Evolutionary conservation across 2,888 invertebrate species (phyloP).

Genomic region (Cenopis cana): DNA sequence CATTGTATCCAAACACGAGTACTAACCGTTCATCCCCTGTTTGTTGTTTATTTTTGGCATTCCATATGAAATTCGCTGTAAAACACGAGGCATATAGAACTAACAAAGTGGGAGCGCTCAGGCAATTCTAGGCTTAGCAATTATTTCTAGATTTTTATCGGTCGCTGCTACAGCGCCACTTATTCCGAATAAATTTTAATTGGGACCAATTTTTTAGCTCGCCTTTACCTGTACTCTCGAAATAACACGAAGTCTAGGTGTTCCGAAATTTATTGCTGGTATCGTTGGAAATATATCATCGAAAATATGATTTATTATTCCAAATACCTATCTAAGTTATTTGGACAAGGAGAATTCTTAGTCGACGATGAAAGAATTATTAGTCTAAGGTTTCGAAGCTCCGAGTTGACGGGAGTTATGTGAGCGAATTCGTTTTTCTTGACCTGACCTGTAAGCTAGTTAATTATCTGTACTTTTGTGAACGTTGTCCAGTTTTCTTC

Average conservation of each 20-base stretch:
- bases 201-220: conserved; percentile 69
- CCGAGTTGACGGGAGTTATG: conserved; percentile 29
- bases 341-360: conserved; percentile 25
- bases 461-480: too few species aligned
- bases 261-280: conserved; percentile 35
- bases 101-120: conserved; percentile 47
- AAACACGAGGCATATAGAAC: conserved; percentile 52
- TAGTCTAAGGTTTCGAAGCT: conserved; percentile 22
- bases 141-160: conserved; percentile 61
- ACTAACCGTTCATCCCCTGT: conserved; percentile 12
- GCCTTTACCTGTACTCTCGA: conserved; percentile 39
- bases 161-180: conserved; percentile 56
- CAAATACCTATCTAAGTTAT: conserved; percentile 34
- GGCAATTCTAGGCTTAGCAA: conserved; percentile 56
- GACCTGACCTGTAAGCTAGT: background rate
- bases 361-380: conserved; percentile 35
- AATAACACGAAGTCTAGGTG: conserved; percentile 23
- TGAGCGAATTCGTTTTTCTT: conserved; percentile 27
- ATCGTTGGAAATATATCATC: conserved; percentile 28
- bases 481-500: too few species aligned
- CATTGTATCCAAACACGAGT: background rate
- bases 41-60: conserved; percentile 7
- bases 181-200: conserved; percentile 72
- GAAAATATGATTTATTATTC: conserved; percentile 37
- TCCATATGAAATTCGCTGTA: conserved; percentile 44